Evolutionary conservation across 2,888 invertebrate species (phyloP).

Genomic region (Watsonalla cultraria): DNA sequence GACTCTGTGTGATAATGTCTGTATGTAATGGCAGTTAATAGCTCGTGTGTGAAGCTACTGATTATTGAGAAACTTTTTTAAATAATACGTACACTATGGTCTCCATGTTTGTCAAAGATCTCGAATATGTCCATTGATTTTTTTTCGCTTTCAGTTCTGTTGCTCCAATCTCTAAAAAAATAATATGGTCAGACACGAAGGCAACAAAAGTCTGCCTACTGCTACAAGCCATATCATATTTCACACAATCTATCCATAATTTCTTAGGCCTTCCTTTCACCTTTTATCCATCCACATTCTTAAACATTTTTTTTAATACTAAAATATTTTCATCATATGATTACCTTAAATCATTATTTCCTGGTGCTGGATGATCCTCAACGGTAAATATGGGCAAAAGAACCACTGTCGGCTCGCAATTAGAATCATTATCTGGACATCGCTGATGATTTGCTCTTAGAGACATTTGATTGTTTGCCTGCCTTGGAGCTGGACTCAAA

Average conservation of each 20-base stretch:
- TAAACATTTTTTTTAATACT: too few species aligned
- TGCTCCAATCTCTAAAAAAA: neutral
- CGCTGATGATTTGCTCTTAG: neutral
- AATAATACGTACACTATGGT: neutral
- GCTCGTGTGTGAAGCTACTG: neutral
- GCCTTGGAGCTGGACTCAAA: too few species aligned
- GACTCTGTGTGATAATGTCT: too few species aligned
- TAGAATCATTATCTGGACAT: slow-evolving; percentile 13
- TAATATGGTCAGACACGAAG: too few species aligned
- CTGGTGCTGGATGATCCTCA: slow-evolving; percentile 48
- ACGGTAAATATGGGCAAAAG: slow-evolving; percentile 56
- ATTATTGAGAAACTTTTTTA: neutral
- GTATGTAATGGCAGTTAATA: too few species aligned
- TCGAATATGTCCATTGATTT: neutral
- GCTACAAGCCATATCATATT: too few species aligned
- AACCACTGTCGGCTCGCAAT: slow-evolving; percentile 45
- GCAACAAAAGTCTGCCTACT: too few species aligned
- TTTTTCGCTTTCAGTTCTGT: neutral
- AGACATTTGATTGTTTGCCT: neutral
- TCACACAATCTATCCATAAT: too few species aligned
- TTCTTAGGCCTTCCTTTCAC: too few species aligned
- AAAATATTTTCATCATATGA: neutral
- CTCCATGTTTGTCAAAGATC: neutral
- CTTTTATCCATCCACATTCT: too few species aligned
- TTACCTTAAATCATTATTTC: slow-evolving; percentile 17